Evolutionary conservation across 2,797 vertebrate species (phyloP).

Genomic region (Alauda arvensis): DNA sequence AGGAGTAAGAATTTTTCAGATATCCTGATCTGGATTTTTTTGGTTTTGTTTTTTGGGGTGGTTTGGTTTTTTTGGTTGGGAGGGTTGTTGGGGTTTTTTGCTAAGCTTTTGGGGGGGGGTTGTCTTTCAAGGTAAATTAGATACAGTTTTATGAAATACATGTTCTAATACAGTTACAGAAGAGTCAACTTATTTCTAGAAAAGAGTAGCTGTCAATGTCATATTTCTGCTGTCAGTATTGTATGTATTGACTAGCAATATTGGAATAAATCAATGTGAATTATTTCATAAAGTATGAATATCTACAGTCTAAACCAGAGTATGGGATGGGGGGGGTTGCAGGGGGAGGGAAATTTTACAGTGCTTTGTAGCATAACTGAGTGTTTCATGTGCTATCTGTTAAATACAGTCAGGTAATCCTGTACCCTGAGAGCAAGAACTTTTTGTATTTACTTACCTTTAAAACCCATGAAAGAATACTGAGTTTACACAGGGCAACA

Average conservation of each 20-base stretch:
- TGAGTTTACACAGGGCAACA: not conserved
- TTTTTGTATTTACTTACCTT: not conserved
- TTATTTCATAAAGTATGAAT: not conserved
- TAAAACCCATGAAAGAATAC: not conserved
- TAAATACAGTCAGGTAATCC: not conserved
- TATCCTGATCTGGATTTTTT: not conserved
- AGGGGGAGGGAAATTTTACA: not conserved
- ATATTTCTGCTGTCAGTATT: not conserved
- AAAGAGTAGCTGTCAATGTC: not conserved
- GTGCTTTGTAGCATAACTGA: not conserved
- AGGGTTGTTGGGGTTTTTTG: not conserved
- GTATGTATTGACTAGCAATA: not conserved
- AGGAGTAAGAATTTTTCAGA: not conserved
- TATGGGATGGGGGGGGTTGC: not conserved
- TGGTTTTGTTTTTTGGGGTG: rapidly evolving
- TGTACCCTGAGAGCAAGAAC: not conserved
- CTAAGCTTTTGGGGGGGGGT: not conserved
- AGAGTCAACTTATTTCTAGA: not conserved
- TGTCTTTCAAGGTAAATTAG: not conserved
- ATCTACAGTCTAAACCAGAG: not conserved
- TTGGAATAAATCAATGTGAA: not conserved
- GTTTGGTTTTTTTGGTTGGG: not conserved
- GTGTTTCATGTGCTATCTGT: not conserved
- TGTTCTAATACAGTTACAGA: not conserved
- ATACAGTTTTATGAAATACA: not conserved